Percentiles rank a stretch among this genome's conserved stretches.
These are phyloP conservation scores for Magallana ariakensis DNA, from an alignment of 1,140 invertebrate species.

Conservation along the genomic window DNA sequence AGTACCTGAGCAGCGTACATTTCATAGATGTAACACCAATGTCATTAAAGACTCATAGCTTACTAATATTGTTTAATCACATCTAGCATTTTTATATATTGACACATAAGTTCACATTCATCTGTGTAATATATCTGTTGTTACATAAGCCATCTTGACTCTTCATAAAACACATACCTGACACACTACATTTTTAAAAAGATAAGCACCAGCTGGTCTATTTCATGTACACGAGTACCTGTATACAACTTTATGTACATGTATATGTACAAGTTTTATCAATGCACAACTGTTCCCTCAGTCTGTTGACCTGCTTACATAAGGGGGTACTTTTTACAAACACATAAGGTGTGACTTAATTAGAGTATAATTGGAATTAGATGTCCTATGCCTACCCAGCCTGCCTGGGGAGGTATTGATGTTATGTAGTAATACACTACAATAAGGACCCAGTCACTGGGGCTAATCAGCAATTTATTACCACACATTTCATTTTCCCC, in stretches of 20 bases:
- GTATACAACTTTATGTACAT: no score
- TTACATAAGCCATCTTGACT: constrained; percentile 1
- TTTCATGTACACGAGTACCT: background rate
- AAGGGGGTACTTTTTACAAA: background rate
- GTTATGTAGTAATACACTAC: constrained; percentile 16
- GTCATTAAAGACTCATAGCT: background rate
- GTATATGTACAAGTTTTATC: no score
- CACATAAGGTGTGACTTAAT: constrained; percentile 12
- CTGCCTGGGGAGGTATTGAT: background rate
- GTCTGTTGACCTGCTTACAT: background rate
- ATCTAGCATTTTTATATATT: background rate
- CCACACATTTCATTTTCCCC: constrained; percentile 29
- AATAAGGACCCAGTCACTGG: background rate
- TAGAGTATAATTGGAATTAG: background rate
- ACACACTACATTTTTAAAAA: background rate
- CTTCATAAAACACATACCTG: background rate
- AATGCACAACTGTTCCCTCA: background rate
- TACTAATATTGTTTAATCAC: constrained; percentile 16
- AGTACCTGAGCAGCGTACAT: background rate
- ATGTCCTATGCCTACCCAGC: background rate
- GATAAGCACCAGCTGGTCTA: background rate
- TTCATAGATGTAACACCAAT: background rate
- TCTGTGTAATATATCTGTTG: background rate
- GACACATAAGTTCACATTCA: constrained; percentile 7
- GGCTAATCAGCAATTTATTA: constrained; percentile 8